Conservation (phyloP, 2,888 invertebrate species). For the Drosophila atripex region DNA sequence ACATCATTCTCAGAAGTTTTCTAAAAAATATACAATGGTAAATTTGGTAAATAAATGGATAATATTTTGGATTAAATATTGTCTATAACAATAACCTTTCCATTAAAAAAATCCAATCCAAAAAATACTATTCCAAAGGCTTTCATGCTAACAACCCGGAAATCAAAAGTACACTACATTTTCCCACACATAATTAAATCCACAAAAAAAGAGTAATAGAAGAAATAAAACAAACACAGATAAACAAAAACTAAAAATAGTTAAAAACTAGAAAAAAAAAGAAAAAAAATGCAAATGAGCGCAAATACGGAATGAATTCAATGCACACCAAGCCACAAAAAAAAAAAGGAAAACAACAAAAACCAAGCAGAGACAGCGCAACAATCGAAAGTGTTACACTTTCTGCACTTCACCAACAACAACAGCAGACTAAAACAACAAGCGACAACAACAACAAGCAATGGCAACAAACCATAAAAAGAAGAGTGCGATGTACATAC, state of each 20-base stretch:
- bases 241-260: conserved; percentile 26
- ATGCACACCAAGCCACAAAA: conserved; percentile 42
- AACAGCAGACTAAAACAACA: conserved; percentile 31
- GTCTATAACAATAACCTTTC: too few species aligned
- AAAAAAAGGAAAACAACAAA: conserved; percentile 25
- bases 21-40: too few species aligned
- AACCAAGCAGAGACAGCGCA: conserved; percentile 52
- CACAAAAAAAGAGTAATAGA: conserved; percentile 27
- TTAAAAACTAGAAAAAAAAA: conserved; percentile 41
- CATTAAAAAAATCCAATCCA: not conserved
- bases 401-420: conserved; percentile 74
- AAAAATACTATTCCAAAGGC: not conserved
- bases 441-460: conserved; percentile 48
- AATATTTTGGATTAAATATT: too few species aligned
- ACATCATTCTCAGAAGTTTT: too few species aligned
- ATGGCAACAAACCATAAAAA: conserved; percentile 59
- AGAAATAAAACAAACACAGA: conserved; percentile 33
- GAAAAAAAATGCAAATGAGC: conserved; percentile 73
- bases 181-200: conserved; percentile 78
- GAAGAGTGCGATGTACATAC: conserved; percentile 53
- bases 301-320: conserved; percentile 78
- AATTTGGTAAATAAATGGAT: too few species aligned
- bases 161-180: conserved; percentile 67
- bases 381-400: conserved; percentile 82
- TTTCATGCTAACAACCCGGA: conserved; percentile 61